Base-by-base conservation (phyloP, 2,888 invertebrate genomes). In the Chrysopilus asiliformis region DNA sequence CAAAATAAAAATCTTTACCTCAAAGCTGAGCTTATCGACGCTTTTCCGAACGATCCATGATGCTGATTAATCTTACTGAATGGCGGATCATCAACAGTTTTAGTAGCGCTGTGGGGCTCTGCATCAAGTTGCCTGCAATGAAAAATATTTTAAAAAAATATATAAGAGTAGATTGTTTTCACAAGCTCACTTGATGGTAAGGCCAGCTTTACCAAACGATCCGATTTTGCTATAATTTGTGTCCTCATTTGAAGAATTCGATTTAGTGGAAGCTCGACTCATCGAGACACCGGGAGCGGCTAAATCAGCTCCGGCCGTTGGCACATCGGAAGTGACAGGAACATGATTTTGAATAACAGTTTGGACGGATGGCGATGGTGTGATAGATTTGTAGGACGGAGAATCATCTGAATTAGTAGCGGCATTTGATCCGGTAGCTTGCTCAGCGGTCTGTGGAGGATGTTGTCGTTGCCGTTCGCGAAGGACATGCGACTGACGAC, bases 401-500 rank as follows among this genome's bases (percentile, higher is more conserved):
- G 8, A 30, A 18, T 35, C 33, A 28, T 42, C 42, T 34, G 29
- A 14, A 17, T 30, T 32, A 19, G 29, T 16, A 14, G 9, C 51
- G 48, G 17, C 52, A 47, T 30, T 51, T 43, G 41, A 51, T 52
- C n/a, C 50, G 43, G 28, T 32, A 22, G 24, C 18, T n/a, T 15
- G 19, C 22, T 39, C 35, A 18, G 30, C 28, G 9, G 10, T 7
- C n/a, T 25, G 28, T 32, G 26, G 30, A 14, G 12, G 25, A 14
- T 38, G 22, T 72, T 74, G 41, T 34, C 60, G 60, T 52, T 84
- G 83, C 34, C 82, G 68, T 60, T 89, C 87, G 24, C 87, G 67
- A 33, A 87, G 58, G 17, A 90, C 79, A 57, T 90, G 90, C 42
- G 87, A 89, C 57, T 91, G 91, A 38, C 95, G 71, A 36, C 91